Evolutionary conservation across 2,888 invertebrate genomes (phyloP), one percentile per base, ranked within the genome.

Genomic region (Habroteleia sp.): DNA sequence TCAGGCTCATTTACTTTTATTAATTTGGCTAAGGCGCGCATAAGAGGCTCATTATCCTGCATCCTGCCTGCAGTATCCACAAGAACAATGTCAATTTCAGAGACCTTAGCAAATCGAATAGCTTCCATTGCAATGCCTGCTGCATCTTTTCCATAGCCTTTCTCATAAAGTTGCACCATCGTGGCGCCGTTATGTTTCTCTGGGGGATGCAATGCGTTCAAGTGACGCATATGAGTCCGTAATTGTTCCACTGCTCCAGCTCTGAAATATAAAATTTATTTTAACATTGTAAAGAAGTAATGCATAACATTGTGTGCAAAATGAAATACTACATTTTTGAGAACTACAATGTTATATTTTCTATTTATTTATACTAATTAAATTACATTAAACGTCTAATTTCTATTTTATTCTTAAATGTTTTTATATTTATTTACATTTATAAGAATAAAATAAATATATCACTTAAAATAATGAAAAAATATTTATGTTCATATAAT

Each of bases 21-120:
- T 77, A 99, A 91, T 91, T 99, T 99, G 2, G 99, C 95, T 48
- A 99, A 91, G 0, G 99, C 97, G 76, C 98, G 92, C 99, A 99
- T 99, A 31, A 99, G 91, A 0, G 99, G 99, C 87, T 99, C 99
- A 89, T 99, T 99, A 90, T 99, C 99, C 90, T 99, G 99, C 99
- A 99, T 99, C 71, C 99, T 92, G n/a, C 99, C 99, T 27, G 99
- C 99, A 0, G 99, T 99, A 89, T 99, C 99, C 10, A 99, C 93
- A n/a, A 99, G 90, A 0, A 99, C 99, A 5, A 99, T 93, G 90
- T 99, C 98, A 58, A 96, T 91, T 56, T 91, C 91, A 0, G 92
- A 91, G 82, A 97, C 97, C 50, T 92, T 91, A 0, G 98, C 98
- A 89, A 91, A 94, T 60, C 94, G 93, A 77, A 99, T 97, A 0